Conservation (phyloP, 2,888 invertebrate species). For the Agonopterix arenella region DNA sequence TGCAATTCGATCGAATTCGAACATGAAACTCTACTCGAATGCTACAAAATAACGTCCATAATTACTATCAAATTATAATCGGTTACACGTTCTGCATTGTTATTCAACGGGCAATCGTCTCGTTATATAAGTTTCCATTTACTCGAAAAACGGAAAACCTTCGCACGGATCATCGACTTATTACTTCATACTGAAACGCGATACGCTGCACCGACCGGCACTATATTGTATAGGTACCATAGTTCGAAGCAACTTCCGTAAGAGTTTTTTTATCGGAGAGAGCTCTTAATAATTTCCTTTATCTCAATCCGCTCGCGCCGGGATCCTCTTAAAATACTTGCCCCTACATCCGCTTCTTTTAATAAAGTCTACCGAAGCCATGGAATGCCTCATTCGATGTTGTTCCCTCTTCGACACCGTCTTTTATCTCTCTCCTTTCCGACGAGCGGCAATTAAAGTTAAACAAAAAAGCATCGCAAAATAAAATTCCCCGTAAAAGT, state of each 20-base stretch:
- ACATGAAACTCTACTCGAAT: constrained; percentile 27
- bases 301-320: constrained; percentile 68
- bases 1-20: constrained; percentile 26
- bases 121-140: constrained; percentile 51
- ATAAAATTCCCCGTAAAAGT: constrained; percentile 57
- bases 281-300: constrained; percentile 75
- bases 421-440: constrained; percentile 62
- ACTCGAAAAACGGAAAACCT: constrained; percentile 49
- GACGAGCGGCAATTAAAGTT: constrained; percentile 64
- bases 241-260: constrained; percentile 61
- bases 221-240: constrained; percentile 40
- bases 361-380: constrained; percentile 66
- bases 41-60: constrained; percentile 31
- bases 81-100: constrained; percentile 48
- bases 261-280: constrained; percentile 45
- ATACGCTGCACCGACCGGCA: constrained; percentile 30
- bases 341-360: constrained; percentile 75
- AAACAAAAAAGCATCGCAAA: constrained; percentile 54
- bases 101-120: constrained; percentile 38
- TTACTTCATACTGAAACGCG: constrained; percentile 51
- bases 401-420: constrained; percentile 51
- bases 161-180: constrained; percentile 53
- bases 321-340: constrained; percentile 74
- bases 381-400: constrained; percentile 60
- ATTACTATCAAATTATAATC: constrained; percentile 57